These are phyloP conservation scores for Clupea harengus DNA, from an alignment of 2,113 vertebrate genomes.

Conservation along the genomic window DNA sequence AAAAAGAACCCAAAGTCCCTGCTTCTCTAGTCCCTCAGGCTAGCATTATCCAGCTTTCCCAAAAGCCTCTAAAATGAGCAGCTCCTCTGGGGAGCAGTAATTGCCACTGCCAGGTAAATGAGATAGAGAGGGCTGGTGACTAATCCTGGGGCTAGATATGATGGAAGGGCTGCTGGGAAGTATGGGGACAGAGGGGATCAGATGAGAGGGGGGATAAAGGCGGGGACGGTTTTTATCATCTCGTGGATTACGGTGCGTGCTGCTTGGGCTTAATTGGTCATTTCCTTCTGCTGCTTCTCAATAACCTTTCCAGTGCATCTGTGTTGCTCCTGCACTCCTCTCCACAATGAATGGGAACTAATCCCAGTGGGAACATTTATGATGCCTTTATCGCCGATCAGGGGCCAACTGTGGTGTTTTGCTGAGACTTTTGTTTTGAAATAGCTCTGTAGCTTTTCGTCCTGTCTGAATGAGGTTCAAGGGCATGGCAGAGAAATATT, in stretches of 20 bases:
- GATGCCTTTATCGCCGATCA: not conserved
- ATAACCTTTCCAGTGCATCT: conserved; percentile 12
- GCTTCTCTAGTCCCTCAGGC: conserved; percentile 25
- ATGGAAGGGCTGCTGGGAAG: conserved; percentile 32
- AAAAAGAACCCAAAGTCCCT: not conserved
- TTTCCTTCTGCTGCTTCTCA: conserved; percentile 12
- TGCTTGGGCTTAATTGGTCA: conserved; percentile 6
- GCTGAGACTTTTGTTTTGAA: not conserved
- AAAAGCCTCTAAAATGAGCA: conserved; percentile 32
- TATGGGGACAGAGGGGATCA: conserved; percentile 31
- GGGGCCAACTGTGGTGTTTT: not conserved
- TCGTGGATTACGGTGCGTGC: not conserved
- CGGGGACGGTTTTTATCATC: not conserved
- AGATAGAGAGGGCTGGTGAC: conserved; percentile 37
- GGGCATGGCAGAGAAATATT: not conserved
- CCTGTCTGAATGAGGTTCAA: not conserved
- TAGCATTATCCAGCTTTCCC: conserved; percentile 30
- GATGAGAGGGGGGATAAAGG: conserved; percentile 28
- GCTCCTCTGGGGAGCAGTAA: conserved; percentile 36
- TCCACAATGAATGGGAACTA: not conserved
- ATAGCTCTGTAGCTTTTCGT: not conserved
- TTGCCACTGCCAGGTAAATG: conserved; percentile 41
- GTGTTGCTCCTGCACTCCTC: not conserved
- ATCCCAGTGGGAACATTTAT: not conserved
- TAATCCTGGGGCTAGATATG: conserved; percentile 35